Evolutionary conservation across 2,888 invertebrate species (phyloP), one percentile per base, ranked within the genome.

Genomic region (Leptarthrus brevirostris): DNA sequence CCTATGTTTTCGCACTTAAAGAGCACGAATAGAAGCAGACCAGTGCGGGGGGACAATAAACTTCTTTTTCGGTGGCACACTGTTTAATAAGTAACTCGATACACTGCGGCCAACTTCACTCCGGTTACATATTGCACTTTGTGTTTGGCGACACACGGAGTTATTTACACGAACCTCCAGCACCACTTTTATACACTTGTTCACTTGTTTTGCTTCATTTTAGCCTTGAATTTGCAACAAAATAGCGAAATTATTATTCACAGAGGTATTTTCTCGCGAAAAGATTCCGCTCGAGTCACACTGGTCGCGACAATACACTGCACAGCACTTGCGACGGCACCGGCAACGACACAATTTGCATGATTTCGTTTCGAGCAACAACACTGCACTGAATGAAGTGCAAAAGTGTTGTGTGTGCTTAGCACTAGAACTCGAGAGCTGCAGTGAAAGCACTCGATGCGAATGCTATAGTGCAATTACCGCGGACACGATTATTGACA

Each of bases 401-500:
- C 30, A 30, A 30, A n/a, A n/a, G n/a, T n/a, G n/a, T n/a, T n/a
- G n/a, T n/a, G n/a, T n/a, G n/a, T n/a, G n/a, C n/a, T n/a, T n/a
- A n/a, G n/a, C n/a, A n/a, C n/a, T n/a, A n/a, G n/a, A n/a, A n/a
- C n/a, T n/a, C n/a, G n/a, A n/a, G n/a, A n/a, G n/a, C 47, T 47
- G 20, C 40, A 16, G 36, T 2, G 16, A 61, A 30, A 2, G 20
- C 40, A 61, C 61, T 4, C 58, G 34, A 58, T 58, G 8, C 24
- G 56, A 3, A 30, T 30, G 30, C 30, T 3, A 30, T 30, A 30
- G 30, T 30, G 30, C 30, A 30, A 30, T 30, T 30, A 30, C 8
- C 8, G 30, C 30, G 30, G 30, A 30, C 30, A 56, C 30, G 56
- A 56, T 30, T 61, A 61, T 40, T 61, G 61, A 61, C 61, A 61